Evolutionary conservation across 2,797 vertebrate genomes (phyloP).

Genomic region (Danio kyathit): DNA sequence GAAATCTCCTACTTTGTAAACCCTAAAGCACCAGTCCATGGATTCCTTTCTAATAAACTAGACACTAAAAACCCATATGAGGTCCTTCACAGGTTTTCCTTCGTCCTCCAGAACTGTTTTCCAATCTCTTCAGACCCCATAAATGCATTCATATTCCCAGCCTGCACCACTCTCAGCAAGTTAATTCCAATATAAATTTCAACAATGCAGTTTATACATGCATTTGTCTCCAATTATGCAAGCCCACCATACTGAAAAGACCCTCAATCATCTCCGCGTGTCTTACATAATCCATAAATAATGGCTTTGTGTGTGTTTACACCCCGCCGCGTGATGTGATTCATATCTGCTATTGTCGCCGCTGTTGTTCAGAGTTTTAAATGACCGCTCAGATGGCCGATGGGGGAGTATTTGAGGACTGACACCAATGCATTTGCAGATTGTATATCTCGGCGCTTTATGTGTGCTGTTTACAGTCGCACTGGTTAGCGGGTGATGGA

Average conservation of each 20-base stretch:
- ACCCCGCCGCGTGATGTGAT: constrained; percentile 54
- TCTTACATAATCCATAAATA: constrained; percentile 61
- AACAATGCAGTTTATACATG: constrained; percentile 44
- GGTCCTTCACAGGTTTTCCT: not conserved
- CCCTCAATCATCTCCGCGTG: constrained; percentile 56
- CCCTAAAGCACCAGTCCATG: not conserved
- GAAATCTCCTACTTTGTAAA: not conserved
- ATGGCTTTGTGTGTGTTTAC: constrained; percentile 56
- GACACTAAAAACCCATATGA: not conserved
- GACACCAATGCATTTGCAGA: constrained; percentile 64
- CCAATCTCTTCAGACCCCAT: not conserved
- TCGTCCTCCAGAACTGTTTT: not conserved
- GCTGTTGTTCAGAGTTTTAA: constrained; percentile 61
- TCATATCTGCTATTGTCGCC: constrained; percentile 59
- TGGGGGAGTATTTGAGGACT: constrained; percentile 61
- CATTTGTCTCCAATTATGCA: constrained; percentile 61
- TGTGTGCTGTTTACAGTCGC: constrained; percentile 48
- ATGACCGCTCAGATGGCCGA: constrained; percentile 59
- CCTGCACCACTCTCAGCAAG: not conserved
- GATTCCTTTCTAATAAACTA: not conserved
- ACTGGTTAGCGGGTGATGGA: constrained; percentile 44
- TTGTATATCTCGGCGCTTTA: constrained; percentile 63
- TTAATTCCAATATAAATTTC: constrained; percentile 46
- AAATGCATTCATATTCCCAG: not conserved
- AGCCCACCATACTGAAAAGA: constrained; percentile 44